Conservation (phyloP, 2,113 vertebrate species). For the Plotosus lineatus region DNA sequence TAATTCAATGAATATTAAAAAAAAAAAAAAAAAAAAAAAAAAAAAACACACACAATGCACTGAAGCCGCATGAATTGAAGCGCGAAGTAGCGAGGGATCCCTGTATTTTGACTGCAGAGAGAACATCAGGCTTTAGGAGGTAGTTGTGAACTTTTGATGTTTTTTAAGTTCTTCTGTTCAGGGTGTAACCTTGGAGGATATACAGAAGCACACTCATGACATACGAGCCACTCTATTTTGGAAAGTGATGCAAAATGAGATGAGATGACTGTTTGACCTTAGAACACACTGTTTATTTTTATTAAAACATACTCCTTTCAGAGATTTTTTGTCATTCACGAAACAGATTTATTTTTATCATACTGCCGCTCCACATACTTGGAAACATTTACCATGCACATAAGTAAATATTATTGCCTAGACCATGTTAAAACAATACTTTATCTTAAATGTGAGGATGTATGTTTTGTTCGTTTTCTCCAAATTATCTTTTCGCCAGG, state of each 20-base stretch:
- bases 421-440: neutral
- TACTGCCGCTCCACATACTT: no score
- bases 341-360: slow-evolving; percentile 12
- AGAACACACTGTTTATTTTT: slow-evolving; percentile 17
- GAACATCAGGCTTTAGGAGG: slow-evolving; percentile 26
- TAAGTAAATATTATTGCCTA: neutral
- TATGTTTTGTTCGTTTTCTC: neutral
- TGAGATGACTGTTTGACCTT: slow-evolving; percentile 16
- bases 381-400: neutral
- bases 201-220: neutral
- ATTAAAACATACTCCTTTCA: slow-evolving; percentile 20
- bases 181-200: slow-evolving; percentile 4
- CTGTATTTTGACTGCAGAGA: slow-evolving; percentile 55
- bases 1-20: no score
- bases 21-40: no score
- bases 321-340: neutral
- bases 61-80: no score
- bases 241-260: neutral
- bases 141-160: slow-evolving; percentile 47
- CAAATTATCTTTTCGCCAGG: no score
- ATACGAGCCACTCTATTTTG: neutral
- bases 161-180: slow-evolving; percentile 17
- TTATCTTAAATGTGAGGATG: neutral
- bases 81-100: no score
- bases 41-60: no score